phyloP scores from a whole-genome alignment of 2,113 vertebrate genomes.

The western clawed frog (Xenopus tropicalis) region DNA sequence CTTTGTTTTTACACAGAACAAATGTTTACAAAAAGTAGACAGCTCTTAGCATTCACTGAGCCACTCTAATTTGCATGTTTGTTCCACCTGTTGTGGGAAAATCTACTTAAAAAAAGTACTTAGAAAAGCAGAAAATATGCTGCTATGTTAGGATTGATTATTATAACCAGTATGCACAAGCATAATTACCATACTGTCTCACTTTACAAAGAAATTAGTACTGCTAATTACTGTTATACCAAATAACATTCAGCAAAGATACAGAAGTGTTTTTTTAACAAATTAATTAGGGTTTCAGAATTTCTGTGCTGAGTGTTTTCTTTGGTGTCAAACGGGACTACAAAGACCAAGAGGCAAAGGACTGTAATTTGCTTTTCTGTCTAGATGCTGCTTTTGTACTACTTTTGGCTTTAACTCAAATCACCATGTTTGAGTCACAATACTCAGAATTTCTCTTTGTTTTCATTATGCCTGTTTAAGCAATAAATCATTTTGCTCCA shows the following conservation, averaged over 20 bases:
- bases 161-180: conserved; percentile 4
- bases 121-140: not conserved
- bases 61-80: conserved; percentile 26
- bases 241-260: not conserved
- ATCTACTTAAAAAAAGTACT: not conserved
- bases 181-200: not conserved
- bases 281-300: conserved; percentile 23
- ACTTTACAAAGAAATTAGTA: conserved; percentile 16
- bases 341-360: not conserved
- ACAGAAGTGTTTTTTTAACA: not conserved
- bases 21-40: conserved; percentile 21
- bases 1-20: not conserved
- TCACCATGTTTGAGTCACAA: not conserved
- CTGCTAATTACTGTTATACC: conserved; percentile 13
- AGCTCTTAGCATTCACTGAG: not conserved
- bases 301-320: not conserved
- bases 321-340: conserved; percentile 1
- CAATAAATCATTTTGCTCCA: too few relatives aligned
- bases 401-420: conserved; percentile 1
- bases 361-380: not conserved
- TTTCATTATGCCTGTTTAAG: not conserved
- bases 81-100: not conserved
- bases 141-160: conserved; percentile 17
- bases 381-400: not conserved
- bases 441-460: not conserved